Evolutionary conservation across 2,797 vertebrate genomes (phyloP).

Genomic region (Chaetophractus vellerosus): DNA sequence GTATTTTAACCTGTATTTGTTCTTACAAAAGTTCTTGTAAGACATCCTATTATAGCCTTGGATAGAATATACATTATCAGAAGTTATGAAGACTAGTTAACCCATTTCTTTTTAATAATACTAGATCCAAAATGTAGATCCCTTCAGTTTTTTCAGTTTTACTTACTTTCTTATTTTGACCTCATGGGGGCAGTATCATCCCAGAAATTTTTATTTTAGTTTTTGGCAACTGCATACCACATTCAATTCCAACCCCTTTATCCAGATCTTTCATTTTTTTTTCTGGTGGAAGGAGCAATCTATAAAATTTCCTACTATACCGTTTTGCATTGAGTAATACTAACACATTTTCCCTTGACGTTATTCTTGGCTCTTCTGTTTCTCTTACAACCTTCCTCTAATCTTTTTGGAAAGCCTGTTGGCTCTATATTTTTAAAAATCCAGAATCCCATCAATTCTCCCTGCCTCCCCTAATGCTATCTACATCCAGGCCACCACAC

Average conservation of each 20-base stretch:
- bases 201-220: neutral
- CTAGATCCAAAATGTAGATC: neutral
- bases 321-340: too few relatives aligned
- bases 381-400: too few relatives aligned
- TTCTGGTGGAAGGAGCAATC: too few relatives aligned
- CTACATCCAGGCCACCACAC: too few relatives aligned
- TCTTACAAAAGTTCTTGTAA: neutral
- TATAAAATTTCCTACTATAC: too few relatives aligned
- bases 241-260: neutral
- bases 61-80: neutral
- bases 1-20: neutral
- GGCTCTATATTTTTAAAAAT: too few relatives aligned
- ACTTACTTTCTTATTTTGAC: slow-evolving; percentile 1
- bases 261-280: too few relatives aligned
- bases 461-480: too few relatives aligned
- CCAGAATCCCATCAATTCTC: too few relatives aligned
- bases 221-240: neutral
- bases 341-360: too few relatives aligned
- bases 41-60: neutral
- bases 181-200: slow-evolving; percentile 73
- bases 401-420: too few relatives aligned
- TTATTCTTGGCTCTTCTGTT: too few relatives aligned
- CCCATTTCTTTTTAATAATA: neutral
- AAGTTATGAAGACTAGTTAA: neutral
- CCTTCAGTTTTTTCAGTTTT: neutral